phyloP scores from a whole-genome alignment of 2,113 vertebrate species.

The Centropus bengalensis region DNA sequence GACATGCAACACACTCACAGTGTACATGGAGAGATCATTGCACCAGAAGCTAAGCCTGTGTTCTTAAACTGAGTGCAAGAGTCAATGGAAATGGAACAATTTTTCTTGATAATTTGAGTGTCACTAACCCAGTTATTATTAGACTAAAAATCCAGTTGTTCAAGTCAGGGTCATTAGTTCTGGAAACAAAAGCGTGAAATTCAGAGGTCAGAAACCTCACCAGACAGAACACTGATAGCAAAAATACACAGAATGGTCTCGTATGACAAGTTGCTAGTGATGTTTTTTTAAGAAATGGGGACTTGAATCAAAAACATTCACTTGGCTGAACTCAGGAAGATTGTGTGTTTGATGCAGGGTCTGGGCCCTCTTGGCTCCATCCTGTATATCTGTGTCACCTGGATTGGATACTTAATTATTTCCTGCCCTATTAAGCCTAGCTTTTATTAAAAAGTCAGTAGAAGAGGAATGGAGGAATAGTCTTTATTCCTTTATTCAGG shows the following conservation, averaged over 20 bases:
- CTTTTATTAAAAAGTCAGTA: too few relatives aligned
- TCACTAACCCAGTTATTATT: neutral
- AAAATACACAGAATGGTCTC: neutral
- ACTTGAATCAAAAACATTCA: neutral
- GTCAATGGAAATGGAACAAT: neutral
- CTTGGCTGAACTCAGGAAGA: neutral
- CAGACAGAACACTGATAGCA: neutral
- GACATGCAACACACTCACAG: neutral
- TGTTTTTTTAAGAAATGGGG: neutral
- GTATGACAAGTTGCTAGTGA: neutral
- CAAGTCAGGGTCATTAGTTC: neutral
- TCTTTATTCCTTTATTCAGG: too few relatives aligned
- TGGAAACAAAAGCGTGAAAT: neutral
- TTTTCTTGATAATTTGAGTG: neutral
- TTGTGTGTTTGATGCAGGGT: neutral
- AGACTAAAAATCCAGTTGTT: neutral
- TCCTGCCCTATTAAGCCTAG: too few relatives aligned
- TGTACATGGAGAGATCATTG: neutral
- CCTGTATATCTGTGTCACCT: too few relatives aligned
- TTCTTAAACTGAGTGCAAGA: neutral
- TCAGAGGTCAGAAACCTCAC: neutral
- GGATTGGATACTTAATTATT: too few relatives aligned
- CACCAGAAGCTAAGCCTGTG: neutral
- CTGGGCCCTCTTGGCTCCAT: neutral
- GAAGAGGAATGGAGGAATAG: too few relatives aligned